Evolutionary conservation across 2,113 vertebrate species (phyloP), one percentile per base, ranked within the genome.

Genomic region (Trachemys scripta): DNA sequence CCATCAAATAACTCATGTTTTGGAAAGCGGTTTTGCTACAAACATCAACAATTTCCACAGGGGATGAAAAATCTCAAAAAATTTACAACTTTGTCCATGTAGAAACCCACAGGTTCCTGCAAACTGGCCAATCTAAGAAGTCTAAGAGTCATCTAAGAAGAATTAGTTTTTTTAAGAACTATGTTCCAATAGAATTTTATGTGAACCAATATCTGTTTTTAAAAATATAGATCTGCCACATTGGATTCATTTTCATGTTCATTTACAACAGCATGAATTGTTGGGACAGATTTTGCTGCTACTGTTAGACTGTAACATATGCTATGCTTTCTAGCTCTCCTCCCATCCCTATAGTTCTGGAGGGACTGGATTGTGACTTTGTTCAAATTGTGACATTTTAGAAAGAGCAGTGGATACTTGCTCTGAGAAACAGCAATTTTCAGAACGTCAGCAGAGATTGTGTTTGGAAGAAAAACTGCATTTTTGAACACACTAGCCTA

Each of bases 391-490:
- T 25, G 6, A 9, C 6, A 3, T n/a, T 75, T 87, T 80, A 47
- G 82, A 88, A 92, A 42, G 49, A 94, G 51, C 31, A 57, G 42
- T 27, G 62, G 25, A 29, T 62, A 20, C 56, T 89, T 89, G 22
- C 42, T 87, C 57, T 78, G 49, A 84, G 95, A 95, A 72, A 6
- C 57, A 89, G 80, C 84, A 69, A 62, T n/a, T 87, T 95, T 84
- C 95, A 88, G 78, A 95, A 94, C 95, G 85, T 88, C 80, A 29
- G 82, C 86, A 50, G 0, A 0, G 90, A 88, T 80, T 35, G 84
- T 95, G n/a, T 72, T 90, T 87, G 82, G 49, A 83, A 95, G 75
- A 85, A 87, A 50, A 84, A 91, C 93, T 93, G 76, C 2, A 17
- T 86, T 90, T 80, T 72, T 72, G 8, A 38, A 38, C 35, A 72